phyloP scores from a whole-genome alignment of 2,888 invertebrate genomes.

The Drosophila conformis region DNA sequence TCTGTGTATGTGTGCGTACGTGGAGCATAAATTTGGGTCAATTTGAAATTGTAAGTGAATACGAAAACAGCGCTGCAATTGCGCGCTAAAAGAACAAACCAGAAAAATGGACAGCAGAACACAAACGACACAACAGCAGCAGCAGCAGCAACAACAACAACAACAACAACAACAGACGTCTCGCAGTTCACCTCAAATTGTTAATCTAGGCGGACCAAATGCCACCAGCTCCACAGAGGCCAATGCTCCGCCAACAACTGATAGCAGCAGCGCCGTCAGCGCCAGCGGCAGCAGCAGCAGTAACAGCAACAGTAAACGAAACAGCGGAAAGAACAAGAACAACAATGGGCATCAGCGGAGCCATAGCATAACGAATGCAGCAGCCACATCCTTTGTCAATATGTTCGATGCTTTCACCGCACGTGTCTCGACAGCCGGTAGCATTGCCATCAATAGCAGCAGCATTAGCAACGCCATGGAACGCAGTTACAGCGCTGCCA shows the following conservation, averaged over 20 bases:
- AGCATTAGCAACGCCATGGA: slow-evolving; percentile 47
- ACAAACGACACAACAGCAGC: slow-evolving; percentile 50
- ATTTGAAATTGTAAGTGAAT: slow-evolving; percentile 51
- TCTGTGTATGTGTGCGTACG: slow-evolving; percentile 57
- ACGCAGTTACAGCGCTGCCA: slow-evolving; percentile 76
- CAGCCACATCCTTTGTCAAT: slow-evolving; percentile 81
- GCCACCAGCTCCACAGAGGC: slow-evolving; percentile 49
- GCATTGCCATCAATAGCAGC: slow-evolving; percentile 66
- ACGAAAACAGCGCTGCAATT: slow-evolving; percentile 44
- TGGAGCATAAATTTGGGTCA: slow-evolving; percentile 68
- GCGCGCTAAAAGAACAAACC: slow-evolving; percentile 18
- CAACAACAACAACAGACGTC: slow-evolving; percentile 48
- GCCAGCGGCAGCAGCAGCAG: slow-evolving; percentile 7
- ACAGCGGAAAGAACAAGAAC: slow-evolving; percentile 52
- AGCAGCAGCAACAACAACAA: slow-evolving; percentile 40
- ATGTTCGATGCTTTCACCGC: slow-evolving; percentile 82
- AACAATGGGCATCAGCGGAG: slow-evolving; percentile 69
- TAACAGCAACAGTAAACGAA: slow-evolving; percentile 29
- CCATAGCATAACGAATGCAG: slow-evolving; percentile 77
- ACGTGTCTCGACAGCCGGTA: slow-evolving; percentile 82
- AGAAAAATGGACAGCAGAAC: slow-evolving; percentile 55
- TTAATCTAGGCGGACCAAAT: slow-evolving; percentile 65
- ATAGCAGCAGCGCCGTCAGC: slow-evolving; percentile 8
- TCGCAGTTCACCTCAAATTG: slow-evolving; percentile 60
- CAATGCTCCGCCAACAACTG: slow-evolving; percentile 16